phyloP scores from a whole-genome alignment of 1,140 invertebrate species.

The Ganaspis sp. region DNA sequence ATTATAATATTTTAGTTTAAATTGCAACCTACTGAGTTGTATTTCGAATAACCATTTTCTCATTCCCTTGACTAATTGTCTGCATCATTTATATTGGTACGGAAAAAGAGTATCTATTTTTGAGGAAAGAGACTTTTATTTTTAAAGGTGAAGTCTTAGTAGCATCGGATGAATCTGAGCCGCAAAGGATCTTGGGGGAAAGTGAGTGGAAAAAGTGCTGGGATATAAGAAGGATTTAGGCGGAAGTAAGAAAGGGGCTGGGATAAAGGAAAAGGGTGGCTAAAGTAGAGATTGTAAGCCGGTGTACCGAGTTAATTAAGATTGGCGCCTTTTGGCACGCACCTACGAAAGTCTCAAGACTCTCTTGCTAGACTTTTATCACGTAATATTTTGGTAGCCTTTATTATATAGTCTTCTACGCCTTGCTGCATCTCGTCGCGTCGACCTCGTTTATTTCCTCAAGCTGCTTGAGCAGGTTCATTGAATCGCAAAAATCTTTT shows the following conservation, averaged over 20 bases:
- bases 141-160: conserved; percentile 49
- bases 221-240: conserved; percentile 66
- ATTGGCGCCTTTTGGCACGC: conserved; percentile 39
- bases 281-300: conserved; percentile 38
- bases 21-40: no score
- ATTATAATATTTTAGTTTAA: no score
- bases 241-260: conserved; percentile 17
- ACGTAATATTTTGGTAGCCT: conserved; percentile 22
- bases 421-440: background rate
- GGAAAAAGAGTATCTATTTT: background rate
- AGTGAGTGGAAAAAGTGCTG: conserved; percentile 44
- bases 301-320: conserved; percentile 66
- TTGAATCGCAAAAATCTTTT: conserved; percentile 3
- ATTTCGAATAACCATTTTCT: no score
- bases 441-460: background rate
- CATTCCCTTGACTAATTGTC: no score
- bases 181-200: conserved; percentile 30
- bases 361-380: conserved; percentile 21
- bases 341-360: conserved; percentile 24
- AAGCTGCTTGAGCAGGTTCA: background rate
- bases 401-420: background rate
- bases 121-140: background rate
- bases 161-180: conserved; percentile 33
- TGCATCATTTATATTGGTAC: no score
- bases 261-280: conserved; percentile 36